Conservation (phyloP, 2,113 vertebrate species). For the Pygoscelis adeliae region DNA sequence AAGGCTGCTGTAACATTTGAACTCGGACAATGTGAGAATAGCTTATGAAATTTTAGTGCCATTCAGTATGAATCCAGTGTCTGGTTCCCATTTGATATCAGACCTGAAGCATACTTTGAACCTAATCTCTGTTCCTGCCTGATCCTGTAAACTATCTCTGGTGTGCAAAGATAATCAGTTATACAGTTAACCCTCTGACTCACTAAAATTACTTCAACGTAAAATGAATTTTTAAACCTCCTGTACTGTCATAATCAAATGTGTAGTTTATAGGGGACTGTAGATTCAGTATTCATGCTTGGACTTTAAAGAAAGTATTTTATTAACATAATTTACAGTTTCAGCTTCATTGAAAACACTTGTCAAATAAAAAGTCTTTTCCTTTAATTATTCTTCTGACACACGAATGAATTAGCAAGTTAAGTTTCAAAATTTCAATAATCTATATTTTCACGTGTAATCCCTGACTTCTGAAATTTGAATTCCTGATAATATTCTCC, state of each 20-base stretch:
- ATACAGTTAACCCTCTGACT: background rate
- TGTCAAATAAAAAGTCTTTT: background rate
- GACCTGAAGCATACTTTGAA: background rate
- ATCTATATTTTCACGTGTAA: background rate
- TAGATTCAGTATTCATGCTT: background rate
- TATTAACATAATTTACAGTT: background rate
- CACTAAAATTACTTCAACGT: background rate
- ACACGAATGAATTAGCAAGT: background rate
- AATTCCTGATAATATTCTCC: background rate
- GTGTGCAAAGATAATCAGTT: background rate
- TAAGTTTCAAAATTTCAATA: background rate
- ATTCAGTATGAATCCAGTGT: background rate
- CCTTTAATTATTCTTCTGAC: background rate
- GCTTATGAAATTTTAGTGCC: background rate
- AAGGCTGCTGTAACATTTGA: background rate
- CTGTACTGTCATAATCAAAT: background rate
- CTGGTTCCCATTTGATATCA: background rate
- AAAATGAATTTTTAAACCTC: background rate
- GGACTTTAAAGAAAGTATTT: background rate
- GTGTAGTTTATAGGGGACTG: background rate
- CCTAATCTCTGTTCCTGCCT: background rate
- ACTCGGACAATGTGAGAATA: background rate
- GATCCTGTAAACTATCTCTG: background rate
- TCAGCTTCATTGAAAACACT: background rate
- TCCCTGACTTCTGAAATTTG: background rate